These are phyloP conservation scores for Psittacara wagleri DNA, from an alignment of 2,113 vertebrate genomes.

Conservation along the genomic window DNA sequence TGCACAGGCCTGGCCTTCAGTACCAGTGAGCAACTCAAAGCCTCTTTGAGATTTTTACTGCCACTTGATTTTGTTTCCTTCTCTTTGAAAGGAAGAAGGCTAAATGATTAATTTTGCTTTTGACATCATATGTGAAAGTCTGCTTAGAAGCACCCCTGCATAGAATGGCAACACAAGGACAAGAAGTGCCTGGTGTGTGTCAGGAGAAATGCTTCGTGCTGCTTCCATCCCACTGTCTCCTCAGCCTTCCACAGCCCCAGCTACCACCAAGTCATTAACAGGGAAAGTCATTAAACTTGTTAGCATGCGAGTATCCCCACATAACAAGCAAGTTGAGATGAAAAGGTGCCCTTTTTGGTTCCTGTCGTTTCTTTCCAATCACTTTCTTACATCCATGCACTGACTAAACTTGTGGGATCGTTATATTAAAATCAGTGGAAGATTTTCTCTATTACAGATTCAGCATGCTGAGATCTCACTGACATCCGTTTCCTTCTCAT, in stretches of 20 bases:
- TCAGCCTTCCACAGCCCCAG: not conserved
- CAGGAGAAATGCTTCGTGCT: not conserved
- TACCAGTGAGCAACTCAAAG: not conserved
- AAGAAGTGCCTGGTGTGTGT: not conserved
- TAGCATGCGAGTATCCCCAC: not conserved
- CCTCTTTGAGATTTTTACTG: not conserved
- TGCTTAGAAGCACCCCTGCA: not conserved
- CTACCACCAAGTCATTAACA: not conserved
- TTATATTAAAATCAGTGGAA: not conserved
- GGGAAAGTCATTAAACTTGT: not conserved
- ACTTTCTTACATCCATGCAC: not conserved
- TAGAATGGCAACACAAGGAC: not conserved
- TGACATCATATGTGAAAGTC: not conserved
- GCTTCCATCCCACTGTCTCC: not conserved
- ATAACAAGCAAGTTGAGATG: not conserved
- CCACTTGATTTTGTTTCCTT: not conserved
- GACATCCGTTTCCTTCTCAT: not conserved
- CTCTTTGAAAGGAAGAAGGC: not conserved
- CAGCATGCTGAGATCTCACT: not conserved
- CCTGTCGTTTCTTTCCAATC: not conserved
- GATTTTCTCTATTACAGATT: not conserved
- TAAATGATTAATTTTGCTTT: slow-evolving; percentile 3
- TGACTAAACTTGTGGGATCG: not conserved
- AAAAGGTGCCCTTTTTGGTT: not conserved
- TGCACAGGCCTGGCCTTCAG: not conserved